Evolutionary conservation across 2,888 invertebrate genomes (phyloP).

Genomic region (Griposia aprilina): DNA sequence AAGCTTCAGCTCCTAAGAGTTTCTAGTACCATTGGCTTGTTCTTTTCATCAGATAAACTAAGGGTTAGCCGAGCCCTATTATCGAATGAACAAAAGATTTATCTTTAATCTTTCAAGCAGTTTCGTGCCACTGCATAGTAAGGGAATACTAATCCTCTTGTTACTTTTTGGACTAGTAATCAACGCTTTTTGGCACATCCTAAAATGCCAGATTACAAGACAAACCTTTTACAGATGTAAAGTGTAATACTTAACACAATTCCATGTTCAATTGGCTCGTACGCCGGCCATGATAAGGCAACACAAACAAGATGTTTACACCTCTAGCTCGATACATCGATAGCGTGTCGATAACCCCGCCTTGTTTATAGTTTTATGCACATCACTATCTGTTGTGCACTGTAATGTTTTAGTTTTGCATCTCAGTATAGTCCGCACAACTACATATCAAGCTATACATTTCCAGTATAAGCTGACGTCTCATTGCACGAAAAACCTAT

Average conservation of each 20-base stretch:
- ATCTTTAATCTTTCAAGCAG: no score
- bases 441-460: no score
- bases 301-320: slow-evolving; percentile 45
- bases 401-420: background rate
- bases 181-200: no score
- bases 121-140: no score
- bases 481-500: no score
- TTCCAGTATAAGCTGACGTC: no score
- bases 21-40: no score
- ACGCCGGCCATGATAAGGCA: slow-evolving; percentile 35
- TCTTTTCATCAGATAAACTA: no score
- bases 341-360: slow-evolving; percentile 66
- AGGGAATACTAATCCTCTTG: background rate
- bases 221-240: background rate
- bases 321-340: slow-evolving; percentile 50
- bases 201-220: background rate
- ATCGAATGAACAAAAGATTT: no score
- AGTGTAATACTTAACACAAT: slow-evolving; percentile 20
- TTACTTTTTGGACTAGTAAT: background rate
- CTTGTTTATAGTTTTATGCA: slow-evolving; percentile 46
- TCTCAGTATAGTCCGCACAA: background rate
- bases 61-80: no score
- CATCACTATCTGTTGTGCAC: slow-evolving; percentile 30
- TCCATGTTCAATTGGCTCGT: slow-evolving; percentile 28
- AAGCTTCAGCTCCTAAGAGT: no score